phyloP scores from a whole-genome alignment of 2,797 vertebrate genomes.

The Urosaurus nigricauda region DNA sequence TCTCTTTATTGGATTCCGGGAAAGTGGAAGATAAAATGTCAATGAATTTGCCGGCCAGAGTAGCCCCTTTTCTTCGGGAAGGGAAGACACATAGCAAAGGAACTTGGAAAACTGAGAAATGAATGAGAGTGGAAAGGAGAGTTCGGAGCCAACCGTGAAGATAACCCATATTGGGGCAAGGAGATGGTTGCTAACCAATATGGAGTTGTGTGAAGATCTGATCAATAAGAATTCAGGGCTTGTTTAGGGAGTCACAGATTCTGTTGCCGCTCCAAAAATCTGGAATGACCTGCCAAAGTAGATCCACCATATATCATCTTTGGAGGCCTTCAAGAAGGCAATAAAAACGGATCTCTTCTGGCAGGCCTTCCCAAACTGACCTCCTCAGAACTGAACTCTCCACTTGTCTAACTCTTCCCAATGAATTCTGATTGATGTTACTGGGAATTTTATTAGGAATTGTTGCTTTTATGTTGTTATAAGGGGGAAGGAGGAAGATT shows the following conservation, averaged over 20 bases:
- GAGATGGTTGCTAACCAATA: not conserved
- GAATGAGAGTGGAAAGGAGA: not conserved
- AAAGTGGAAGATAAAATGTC: not conserved
- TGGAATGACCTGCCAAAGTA: no score
- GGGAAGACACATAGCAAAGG: not conserved
- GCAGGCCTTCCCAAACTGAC: no score
- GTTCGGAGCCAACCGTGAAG: not conserved
- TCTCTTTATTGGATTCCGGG: not conserved
- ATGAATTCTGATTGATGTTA: no score
- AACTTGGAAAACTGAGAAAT: not conserved
- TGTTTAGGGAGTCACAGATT: not conserved
- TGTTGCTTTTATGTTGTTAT: no score
- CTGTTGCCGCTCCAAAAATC: no score
- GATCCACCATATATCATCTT: no score
- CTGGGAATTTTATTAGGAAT: no score
- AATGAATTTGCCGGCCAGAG: not conserved
- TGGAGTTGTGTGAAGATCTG: not conserved
- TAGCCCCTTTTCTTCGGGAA: not conserved
- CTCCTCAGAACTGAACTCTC: no score
- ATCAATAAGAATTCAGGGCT: not conserved
- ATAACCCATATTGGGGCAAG: not conserved
- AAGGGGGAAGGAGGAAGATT: no score
- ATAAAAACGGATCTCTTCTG: no score
- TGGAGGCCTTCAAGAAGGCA: no score
- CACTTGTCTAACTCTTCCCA: no score